Evolutionary conservation across 92 coral and sea anemone genomes (phyloP).

Genomic region (Phenganax stokvisi): DNA sequence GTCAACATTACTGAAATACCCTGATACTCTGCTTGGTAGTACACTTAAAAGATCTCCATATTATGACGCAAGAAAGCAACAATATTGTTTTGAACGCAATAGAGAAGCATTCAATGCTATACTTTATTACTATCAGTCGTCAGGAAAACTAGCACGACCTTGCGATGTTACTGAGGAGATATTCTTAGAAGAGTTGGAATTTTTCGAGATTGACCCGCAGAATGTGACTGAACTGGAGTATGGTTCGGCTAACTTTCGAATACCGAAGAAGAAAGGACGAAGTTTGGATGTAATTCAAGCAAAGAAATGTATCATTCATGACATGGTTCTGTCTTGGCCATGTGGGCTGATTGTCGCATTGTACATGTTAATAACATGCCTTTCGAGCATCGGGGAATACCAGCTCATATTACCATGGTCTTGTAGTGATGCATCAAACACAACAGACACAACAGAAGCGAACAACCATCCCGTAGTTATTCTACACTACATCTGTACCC

Average conservation of each 20-base stretch:
- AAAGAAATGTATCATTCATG: neutral
- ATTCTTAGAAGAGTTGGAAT: slow-evolving; percentile 74
- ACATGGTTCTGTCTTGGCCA: slow-evolving; percentile 30
- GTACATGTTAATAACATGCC: slow-evolving; percentile 22
- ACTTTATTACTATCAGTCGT: slow-evolving; percentile 86
- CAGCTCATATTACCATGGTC: slow-evolving; percentile 2
- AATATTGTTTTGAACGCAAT: slow-evolving; percentile 86
- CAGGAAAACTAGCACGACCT: slow-evolving; percentile 84
- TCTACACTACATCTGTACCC: slow-evolving; percentile 10
- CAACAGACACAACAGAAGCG: neutral
- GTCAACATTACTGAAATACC: slow-evolving; percentile 76
- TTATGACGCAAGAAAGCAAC: slow-evolving; percentile 66
- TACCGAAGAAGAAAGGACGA: slow-evolving; percentile 10
- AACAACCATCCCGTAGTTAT: slow-evolving; percentile 11
- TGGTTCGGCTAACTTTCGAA: slow-evolving; percentile 17
- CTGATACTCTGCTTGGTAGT: slow-evolving; percentile 76
- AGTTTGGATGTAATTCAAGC: neutral
- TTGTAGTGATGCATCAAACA: slow-evolving; percentile 9
- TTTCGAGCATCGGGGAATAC: slow-evolving; percentile 23
- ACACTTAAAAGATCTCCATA: slow-evolving; percentile 71
- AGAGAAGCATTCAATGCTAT: slow-evolving; percentile 89
- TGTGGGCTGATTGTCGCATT: slow-evolving; percentile 27
- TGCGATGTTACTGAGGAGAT: slow-evolving; percentile 67
- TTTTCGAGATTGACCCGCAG: slow-evolving; percentile 62
- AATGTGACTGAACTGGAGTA: slow-evolving; percentile 34